Percentiles rank a stretch among this genome's conserved stretches.
phyloP scores from a whole-genome alignment of 2,113 vertebrate species.

The Noctilio leporinus region DNA sequence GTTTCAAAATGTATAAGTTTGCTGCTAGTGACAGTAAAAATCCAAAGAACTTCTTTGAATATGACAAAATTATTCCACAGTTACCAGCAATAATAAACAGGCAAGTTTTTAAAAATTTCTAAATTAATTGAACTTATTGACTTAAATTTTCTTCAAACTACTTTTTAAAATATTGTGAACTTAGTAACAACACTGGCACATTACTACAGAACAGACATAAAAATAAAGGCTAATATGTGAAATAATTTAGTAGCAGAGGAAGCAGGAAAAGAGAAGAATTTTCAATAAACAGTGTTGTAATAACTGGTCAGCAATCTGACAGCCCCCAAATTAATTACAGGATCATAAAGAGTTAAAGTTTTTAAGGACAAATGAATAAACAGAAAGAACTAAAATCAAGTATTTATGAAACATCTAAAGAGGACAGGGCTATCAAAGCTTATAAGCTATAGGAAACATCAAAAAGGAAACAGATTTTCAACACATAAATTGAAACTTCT shows the following conservation, averaged over 20 bases:
- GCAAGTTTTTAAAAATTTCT: neutral
- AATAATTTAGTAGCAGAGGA: neutral
- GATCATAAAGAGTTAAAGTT: neutral
- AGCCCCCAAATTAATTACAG: neutral
- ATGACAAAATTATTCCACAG: neutral
- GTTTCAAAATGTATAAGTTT: neutral
- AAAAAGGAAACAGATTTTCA: constrained; percentile 38
- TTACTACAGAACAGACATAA: neutral
- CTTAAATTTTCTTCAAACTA: neutral
- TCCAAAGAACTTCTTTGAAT: neutral
- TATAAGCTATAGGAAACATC: neutral
- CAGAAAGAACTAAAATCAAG: constrained; percentile 17
- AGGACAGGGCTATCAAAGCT: neutral
- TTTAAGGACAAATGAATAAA: constrained; percentile 10
- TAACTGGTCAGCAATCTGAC: neutral
- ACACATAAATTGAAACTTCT: constrained; percentile 5
- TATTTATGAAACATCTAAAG: constrained; percentile 28
- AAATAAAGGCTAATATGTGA: neutral
- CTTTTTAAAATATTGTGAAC: neutral
- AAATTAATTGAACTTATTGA: neutral
- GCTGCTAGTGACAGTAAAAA: neutral
- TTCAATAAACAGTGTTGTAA: neutral
- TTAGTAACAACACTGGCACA: neutral
- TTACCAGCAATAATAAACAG: constrained; percentile 10
- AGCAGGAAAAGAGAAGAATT: neutral